Evolutionary conservation across 1,140 invertebrate genomes (phyloP).

Genomic region (Cyrtorhinus lividipennis): DNA sequence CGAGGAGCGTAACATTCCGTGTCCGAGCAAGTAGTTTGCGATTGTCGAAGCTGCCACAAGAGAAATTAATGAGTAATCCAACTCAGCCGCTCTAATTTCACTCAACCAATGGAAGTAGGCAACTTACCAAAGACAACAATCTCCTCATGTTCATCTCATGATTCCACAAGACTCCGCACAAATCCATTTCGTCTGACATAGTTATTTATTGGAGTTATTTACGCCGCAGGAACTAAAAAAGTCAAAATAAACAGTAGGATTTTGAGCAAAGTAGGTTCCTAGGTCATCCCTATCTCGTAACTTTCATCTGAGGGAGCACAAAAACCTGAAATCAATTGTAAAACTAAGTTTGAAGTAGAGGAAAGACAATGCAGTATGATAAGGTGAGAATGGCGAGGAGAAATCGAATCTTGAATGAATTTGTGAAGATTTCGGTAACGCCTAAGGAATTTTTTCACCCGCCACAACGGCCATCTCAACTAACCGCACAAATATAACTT

Average conservation of each 20-base stretch:
- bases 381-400: not conserved
- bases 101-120: not conserved
- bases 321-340: not conserved
- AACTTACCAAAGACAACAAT: constrained; percentile 68
- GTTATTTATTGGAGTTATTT: not conserved
- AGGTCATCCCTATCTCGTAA: not conserved
- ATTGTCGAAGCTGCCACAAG: constrained; percentile 54
- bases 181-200: constrained; percentile 36
- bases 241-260: not conserved
- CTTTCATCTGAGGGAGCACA: not conserved
- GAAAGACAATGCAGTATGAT: not conserved
- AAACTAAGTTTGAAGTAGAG: not conserved
- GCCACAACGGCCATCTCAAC: not conserved
- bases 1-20: constrained; percentile 58
- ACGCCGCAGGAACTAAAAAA: not conserved
- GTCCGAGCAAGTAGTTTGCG: constrained; percentile 72
- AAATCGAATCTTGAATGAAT: not conserved
- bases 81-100: not conserved
- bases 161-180: constrained; percentile 74
- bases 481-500: not conserved
- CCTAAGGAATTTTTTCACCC: not conserved
- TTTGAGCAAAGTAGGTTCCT: not conserved
- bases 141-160: constrained; percentile 76
- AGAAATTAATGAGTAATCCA: not conserved
- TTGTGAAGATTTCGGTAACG: not conserved